phyloP scores from a whole-genome alignment of 2,797 vertebrate species.

The Macropus fuliginosus region DNA sequence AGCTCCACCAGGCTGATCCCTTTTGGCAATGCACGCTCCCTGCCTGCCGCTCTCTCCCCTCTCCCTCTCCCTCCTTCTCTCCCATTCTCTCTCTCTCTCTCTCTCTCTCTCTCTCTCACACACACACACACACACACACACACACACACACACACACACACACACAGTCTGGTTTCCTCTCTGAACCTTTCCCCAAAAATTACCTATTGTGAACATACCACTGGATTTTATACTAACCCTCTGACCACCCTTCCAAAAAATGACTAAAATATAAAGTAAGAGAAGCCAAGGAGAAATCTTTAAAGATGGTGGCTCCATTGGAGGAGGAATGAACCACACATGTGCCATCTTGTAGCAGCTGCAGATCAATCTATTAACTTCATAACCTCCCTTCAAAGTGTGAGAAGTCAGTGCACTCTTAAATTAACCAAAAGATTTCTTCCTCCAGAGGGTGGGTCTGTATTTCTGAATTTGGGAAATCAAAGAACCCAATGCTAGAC shows the following conservation, averaged over 20 bases:
- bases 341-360: slow-evolving; percentile 20
- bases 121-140: not conserved
- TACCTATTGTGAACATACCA: slow-evolving; percentile 11
- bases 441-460: not conserved
- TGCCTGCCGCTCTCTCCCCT: too few relatives aligned
- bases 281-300: slow-evolving; percentile 29
- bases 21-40: too few relatives aligned
- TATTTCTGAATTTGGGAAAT: not conserved
- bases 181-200: slow-evolving; percentile 1
- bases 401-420: not conserved
- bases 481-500: not conserved
- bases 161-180: slow-evolving; percentile 10
- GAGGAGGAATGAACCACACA: not conserved
- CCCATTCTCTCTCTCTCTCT: too few relatives aligned
- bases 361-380: slow-evolving; percentile 6
- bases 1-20: not conserved
- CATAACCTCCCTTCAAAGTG: slow-evolving; percentile 29
- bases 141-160: not conserved
- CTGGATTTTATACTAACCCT: not conserved
- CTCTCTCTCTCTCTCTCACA: too few relatives aligned
- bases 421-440: not conserved
- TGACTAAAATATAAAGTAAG: not conserved
- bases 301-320: not conserved
- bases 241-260: not conserved
- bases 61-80: too few relatives aligned